Conservation (phyloP, 2,797 vertebrate genomes). For the Sylvilagus floridanus region DNA sequence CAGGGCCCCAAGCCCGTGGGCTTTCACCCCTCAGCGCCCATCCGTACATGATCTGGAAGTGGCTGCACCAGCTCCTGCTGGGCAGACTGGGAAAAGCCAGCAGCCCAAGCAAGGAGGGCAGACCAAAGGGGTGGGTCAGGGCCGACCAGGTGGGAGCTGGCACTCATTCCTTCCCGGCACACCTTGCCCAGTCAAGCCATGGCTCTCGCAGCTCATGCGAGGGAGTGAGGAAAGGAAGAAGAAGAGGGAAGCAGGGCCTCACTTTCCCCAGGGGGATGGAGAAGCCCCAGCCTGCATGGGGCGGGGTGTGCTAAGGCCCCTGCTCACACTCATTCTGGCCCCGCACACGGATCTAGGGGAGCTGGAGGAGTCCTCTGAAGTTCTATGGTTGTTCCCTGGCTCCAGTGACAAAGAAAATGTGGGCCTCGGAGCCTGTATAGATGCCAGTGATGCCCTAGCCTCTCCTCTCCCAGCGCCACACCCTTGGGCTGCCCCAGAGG, state of each 20-base stretch:
- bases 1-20: neutral
- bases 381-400: neutral
- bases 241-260: neutral
- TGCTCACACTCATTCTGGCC: neutral
- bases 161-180: neutral
- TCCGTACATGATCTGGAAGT: neutral
- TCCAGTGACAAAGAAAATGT: neutral
- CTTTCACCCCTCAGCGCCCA: neutral
- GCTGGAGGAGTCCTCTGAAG: neutral
- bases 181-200: slow-evolving; percentile 10
- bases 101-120: neutral
- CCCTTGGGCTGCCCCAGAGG: neutral
- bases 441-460: neutral
- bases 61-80: neutral
- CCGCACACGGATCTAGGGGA: neutral
- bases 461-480: neutral
- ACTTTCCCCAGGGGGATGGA: neutral
- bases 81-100: neutral
- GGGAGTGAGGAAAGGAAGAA: slow-evolving; percentile 26
- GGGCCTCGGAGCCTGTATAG: neutral
- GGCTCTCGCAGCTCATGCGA: neutral
- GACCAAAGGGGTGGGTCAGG: neutral
- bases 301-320: neutral
- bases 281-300: neutral
- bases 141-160: neutral